Percentiles rank a stretch among this genome's conserved stretches.
Conservation (phyloP, 2,797 vertebrate species). For the Eulemur albifrons region DNA sequence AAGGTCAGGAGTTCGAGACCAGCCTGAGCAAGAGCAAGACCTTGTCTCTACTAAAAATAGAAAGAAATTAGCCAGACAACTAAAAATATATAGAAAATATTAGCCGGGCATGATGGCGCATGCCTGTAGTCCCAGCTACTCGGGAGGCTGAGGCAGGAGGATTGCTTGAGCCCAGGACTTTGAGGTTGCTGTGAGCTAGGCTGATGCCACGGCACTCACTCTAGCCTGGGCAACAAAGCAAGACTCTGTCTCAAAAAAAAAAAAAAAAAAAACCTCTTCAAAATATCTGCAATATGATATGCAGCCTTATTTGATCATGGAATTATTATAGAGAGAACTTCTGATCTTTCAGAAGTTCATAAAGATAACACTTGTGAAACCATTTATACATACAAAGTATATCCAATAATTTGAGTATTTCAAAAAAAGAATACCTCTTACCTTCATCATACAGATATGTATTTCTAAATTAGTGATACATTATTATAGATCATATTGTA, state of each 20-base stretch:
- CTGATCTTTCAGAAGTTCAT: neutral
- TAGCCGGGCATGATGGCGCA: too few relatives aligned
- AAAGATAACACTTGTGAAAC: neutral
- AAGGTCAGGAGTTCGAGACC: too few relatives aligned
- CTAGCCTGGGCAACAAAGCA: too few relatives aligned
- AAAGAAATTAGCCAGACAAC: too few relatives aligned
- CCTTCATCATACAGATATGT: constrained; percentile 60
- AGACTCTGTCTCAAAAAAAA: neutral
- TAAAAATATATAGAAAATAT: too few relatives aligned
- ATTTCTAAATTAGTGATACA: constrained; percentile 73
- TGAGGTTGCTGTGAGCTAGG: too few relatives aligned
- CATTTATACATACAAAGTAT: neutral
- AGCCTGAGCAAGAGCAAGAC: too few relatives aligned
- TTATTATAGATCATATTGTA: constrained; percentile 67
- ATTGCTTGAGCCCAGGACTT: too few relatives aligned
- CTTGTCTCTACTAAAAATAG: too few relatives aligned
- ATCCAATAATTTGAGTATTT: constrained; percentile 22
- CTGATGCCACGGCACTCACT: too few relatives aligned
- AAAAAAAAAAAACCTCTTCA: neutral
- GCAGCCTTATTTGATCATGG: neutral
- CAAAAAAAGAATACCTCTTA: constrained; percentile 32
- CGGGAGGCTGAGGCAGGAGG: too few relatives aligned
- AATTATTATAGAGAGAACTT: neutral
- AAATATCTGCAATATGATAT: neutral
- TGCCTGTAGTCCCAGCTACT: too few relatives aligned